Conservation (phyloP, 1,140 invertebrate species). For the Arion vulgaris region DNA sequence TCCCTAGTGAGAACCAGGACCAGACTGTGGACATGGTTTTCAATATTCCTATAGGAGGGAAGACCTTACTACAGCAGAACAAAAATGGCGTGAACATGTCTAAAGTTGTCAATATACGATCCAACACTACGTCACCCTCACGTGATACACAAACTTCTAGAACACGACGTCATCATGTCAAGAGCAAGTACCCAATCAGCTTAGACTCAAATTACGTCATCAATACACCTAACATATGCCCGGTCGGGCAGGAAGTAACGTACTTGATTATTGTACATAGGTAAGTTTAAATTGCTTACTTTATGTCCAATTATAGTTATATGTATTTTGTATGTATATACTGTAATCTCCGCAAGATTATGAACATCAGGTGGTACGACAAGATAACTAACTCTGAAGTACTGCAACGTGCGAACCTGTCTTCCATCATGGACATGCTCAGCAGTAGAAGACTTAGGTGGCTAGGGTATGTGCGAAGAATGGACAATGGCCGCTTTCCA, state of each 20-base stretch:
- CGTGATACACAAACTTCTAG: not conserved
- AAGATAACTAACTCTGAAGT: too few relatives aligned
- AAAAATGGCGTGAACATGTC: not conserved
- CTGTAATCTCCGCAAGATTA: too few relatives aligned
- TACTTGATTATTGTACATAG: constrained; percentile 30
- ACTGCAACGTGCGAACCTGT: too few relatives aligned
- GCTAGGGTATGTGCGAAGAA: too few relatives aligned
- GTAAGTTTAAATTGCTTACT: not conserved
- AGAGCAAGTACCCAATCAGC: not conserved
- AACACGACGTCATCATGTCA: not conserved
- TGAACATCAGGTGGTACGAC: too few relatives aligned
- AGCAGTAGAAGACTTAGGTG: too few relatives aligned
- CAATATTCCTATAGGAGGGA: not conserved
- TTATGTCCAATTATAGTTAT: too few relatives aligned
- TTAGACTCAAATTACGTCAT: constrained; percentile 8
- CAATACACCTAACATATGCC: not conserved
- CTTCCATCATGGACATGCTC: too few relatives aligned
- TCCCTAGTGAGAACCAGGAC: constrained; percentile 3
- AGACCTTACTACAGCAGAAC: not conserved
- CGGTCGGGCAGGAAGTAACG: not conserved
- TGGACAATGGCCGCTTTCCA: too few relatives aligned
- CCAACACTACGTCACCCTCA: too few relatives aligned
- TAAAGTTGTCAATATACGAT: not conserved
- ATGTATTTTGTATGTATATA: too few relatives aligned
- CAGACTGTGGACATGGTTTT: constrained; percentile 8